phyloP scores from a whole-genome alignment of 2,797 vertebrate species.

The Labroides dimidiatus region DNA sequence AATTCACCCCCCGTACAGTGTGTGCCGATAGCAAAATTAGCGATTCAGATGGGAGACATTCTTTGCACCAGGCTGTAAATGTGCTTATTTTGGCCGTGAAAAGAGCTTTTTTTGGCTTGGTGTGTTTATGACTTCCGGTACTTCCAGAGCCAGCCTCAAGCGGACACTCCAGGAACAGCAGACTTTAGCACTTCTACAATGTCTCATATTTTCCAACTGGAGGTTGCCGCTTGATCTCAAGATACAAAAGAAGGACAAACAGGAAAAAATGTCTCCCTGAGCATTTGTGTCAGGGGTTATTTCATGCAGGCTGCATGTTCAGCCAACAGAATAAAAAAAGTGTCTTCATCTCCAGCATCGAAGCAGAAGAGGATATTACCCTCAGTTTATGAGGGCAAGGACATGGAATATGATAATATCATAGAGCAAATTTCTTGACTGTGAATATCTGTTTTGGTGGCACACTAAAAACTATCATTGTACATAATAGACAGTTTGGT shows the following conservation, averaged over 20 bases:
- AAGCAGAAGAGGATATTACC: conserved; percentile 69
- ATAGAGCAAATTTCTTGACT: conserved; percentile 29
- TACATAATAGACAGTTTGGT: conserved; percentile 16
- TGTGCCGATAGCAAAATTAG: no score
- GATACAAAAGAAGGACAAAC: conserved; percentile 30
- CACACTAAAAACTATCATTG: conserved; percentile 6
- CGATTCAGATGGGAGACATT: no score
- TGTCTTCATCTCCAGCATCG: conserved; percentile 61
- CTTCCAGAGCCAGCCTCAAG: no score
- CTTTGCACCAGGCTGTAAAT: no score
- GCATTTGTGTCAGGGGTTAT: conserved; percentile 67
- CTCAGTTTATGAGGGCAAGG: conserved; percentile 72
- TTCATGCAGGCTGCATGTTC: conserved; percentile 78
- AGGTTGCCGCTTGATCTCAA: no score
- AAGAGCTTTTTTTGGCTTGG: no score
- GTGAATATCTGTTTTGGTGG: conserved; percentile 48
- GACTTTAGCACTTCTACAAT: no score
- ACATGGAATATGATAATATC: conserved; percentile 65
- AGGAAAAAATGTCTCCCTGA: conserved; percentile 44
- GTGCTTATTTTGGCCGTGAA: no score
- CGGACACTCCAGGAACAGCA: no score
- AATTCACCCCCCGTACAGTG: no score
- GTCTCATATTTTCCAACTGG: no score
- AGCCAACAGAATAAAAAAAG: conserved; percentile 74
- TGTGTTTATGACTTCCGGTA: no score